Conservation (phyloP, 2,113 vertebrate species). For the Saguinus imperator region DNA sequence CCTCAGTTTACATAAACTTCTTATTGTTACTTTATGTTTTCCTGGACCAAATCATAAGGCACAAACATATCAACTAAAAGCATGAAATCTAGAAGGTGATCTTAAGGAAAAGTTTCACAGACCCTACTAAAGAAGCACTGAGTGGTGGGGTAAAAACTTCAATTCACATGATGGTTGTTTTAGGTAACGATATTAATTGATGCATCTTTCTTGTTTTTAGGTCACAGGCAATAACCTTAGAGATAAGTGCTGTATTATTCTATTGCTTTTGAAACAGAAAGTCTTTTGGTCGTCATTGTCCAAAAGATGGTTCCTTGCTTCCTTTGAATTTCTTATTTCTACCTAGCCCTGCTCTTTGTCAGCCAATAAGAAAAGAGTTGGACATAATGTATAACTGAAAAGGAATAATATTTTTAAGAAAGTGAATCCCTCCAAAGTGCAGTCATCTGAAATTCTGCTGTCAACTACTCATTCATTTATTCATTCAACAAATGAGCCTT, state of each 20-base stretch:
- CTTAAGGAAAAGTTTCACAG: not conserved
- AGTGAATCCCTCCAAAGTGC: not conserved
- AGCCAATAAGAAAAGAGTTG: not conserved
- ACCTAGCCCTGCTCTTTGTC: not conserved
- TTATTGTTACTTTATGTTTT: not conserved
- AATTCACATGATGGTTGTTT: not conserved
- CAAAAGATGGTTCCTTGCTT: not conserved
- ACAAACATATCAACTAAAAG: not conserved
- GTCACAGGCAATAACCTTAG: not conserved
- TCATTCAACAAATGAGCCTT: not conserved
- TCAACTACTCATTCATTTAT: not conserved
- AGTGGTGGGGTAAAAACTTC: not conserved
- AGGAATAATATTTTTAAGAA: not conserved
- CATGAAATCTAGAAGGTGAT: not conserved
- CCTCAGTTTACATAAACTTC: not conserved
- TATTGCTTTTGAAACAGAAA: not conserved
- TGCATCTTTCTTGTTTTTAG: not conserved
- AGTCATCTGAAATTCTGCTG: not conserved
- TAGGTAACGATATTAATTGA: not conserved
- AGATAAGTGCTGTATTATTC: not conserved
- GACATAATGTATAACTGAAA: not conserved
- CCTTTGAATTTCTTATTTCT: conserved; percentile 13
- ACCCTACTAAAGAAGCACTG: not conserved
- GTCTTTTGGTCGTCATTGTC: not conserved
- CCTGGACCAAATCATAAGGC: not conserved